Evolutionary conservation across 2,797 vertebrate genomes (phyloP), one percentile per base, ranked within the genome.

Genomic region (Phyllotis vaccarum): DNA sequence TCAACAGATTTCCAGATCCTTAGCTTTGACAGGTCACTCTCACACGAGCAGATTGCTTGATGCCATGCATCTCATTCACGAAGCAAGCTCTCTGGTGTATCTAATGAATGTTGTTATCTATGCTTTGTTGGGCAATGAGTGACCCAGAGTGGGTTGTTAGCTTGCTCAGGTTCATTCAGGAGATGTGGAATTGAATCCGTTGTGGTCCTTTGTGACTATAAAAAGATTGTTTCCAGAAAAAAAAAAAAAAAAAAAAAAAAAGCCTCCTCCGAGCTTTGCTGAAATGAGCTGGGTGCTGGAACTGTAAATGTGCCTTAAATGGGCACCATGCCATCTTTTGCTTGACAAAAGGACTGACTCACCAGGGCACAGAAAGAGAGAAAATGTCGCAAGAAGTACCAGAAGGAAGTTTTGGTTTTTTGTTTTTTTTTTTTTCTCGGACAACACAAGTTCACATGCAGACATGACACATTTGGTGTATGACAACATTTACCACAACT

Each of bases 201-300:
- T 58, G 49, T 29, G 76, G 8, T 13, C 89, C 6, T 91, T 43
- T 79, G 62, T 83, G 62, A 21, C 37, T 93, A 68, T 93, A 80
- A 87, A 94, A 95, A 76, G 80, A 89, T 37, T 52, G 11, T 80
- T 37, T 88, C 72, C 74, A 34, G 64, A 92, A 60, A n/a, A n/a
- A n/a, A n/a, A n/a, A n/a, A n/a, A n/a, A n/a, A n/a, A n/a, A n/a
- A n/a, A n/a, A n/a, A n/a, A n/a, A n/a, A n/a, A n/a, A 93, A 5
- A 76, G 17, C 31, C 34, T 88, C 72, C 80, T 89, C 68, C 27
- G 78, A 29, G 3, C 2, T 95, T 90, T 86, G 64, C 88, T 92
- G 81, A 87, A 66, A 62, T 60, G 64, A 91, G 21, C 24, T 34
- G 24, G 76, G 29, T 9, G 3, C n/a, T 70, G n/a, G 49, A 21